These are phyloP conservation scores for Ptychoptera albimana DNA, from an alignment of 2,888 invertebrate genomes.

Conservation along the genomic window DNA sequence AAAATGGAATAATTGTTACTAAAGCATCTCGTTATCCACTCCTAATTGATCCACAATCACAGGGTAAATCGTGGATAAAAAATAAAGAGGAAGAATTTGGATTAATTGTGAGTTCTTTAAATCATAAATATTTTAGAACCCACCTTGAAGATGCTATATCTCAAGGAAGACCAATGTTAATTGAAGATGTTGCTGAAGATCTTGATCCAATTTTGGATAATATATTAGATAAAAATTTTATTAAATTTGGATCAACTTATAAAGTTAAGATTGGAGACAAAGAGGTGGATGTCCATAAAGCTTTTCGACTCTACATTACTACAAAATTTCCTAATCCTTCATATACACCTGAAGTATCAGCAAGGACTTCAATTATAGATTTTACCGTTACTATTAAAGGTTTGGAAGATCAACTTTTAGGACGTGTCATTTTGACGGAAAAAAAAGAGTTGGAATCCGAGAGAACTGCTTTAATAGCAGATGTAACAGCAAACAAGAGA, in stretches of 20 bases:
- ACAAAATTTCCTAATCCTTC: conserved; percentile 72
- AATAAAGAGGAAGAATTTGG: conserved; percentile 55
- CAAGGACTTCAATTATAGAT: conserved; percentile 64
- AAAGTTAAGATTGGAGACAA: conserved; percentile 72
- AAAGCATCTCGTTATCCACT: conserved; percentile 62
- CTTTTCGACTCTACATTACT: conserved; percentile 61
- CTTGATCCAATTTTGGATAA: conserved; percentile 68
- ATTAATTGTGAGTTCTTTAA: conserved; percentile 42
- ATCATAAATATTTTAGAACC: conserved; percentile 49
- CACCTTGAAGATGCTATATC: conserved; percentile 67
- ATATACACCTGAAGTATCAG: conserved; percentile 71
- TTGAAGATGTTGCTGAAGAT: conserved; percentile 66
- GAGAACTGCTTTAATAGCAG: conserved; percentile 53
- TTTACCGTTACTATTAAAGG: conserved; percentile 77
- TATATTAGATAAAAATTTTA: conserved; percentile 65
- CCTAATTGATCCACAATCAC: conserved; percentile 72
- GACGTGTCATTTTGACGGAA: conserved; percentile 60
- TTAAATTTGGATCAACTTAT: conserved; percentile 55
- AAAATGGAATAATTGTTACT: conserved; percentile 75
- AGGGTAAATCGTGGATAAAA: conserved; percentile 72
- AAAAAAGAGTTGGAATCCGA: conserved; percentile 64
- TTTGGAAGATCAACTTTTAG: conserved; percentile 68
- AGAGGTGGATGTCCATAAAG: conserved; percentile 51
- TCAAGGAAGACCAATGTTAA: conserved; percentile 55
- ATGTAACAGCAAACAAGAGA: conserved; percentile 58